A percentile compares a stretch with the other conserved stretches of the same genome.
These are phyloP conservation scores for Digitonthophagus gazella DNA, from an alignment of 2,888 invertebrate species.

Conservation along the genomic window DNA sequence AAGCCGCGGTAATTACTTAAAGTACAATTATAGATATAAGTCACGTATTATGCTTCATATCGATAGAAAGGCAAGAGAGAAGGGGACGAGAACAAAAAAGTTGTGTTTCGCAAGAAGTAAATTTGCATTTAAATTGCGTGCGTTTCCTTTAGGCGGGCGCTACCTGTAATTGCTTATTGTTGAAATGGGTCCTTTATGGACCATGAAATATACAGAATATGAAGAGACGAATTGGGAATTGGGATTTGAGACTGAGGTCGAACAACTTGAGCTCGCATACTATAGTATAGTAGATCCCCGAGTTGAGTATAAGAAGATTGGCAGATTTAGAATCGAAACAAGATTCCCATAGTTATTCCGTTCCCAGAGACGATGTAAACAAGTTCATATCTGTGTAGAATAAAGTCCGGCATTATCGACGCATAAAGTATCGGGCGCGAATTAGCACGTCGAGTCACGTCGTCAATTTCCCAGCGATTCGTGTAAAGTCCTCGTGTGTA, in stretches of 20 bases:
- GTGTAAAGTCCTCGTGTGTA: not conserved
- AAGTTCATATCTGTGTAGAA: not conserved
- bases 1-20: constrained; percentile 10
- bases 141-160: constrained; percentile 8
- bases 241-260: not conserved
- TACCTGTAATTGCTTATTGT: constrained; percentile 6
- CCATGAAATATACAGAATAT: constrained; percentile 11
- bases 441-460: not conserved
- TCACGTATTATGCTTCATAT: constrained; percentile 8
- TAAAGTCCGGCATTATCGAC: not conserved
- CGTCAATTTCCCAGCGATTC: not conserved
- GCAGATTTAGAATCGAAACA: not conserved
- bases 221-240: not conserved
- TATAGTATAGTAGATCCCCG: too few relatives aligned
- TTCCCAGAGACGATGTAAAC: not conserved
- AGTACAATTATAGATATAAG: constrained; percentile 16
- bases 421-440: not conserved
- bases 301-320: too few relatives aligned
- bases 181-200: constrained; percentile 7
- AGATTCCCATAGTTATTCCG: not conserved
- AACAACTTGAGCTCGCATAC: too few relatives aligned
- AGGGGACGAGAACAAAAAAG: not conserved
- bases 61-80: constrained; percentile 5
- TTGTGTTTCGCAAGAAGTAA: not conserved
- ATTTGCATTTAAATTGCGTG: constrained; percentile 14